Conservation (phyloP, 2,797 vertebrate species). For the Sebastes minor region DNA sequence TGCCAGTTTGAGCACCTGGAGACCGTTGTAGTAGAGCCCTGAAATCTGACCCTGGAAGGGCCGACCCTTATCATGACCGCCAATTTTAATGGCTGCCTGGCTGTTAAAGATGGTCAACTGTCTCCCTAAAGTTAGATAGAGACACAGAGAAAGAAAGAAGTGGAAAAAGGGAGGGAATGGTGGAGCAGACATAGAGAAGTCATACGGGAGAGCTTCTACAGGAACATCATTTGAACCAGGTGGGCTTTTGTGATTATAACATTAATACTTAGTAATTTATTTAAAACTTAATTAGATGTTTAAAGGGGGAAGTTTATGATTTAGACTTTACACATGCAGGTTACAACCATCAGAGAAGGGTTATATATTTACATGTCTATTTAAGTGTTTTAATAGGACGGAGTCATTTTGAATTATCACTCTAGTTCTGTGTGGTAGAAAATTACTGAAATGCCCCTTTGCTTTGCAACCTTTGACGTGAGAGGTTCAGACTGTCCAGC, state of each 20-base stretch:
- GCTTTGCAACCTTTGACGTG: background rate
- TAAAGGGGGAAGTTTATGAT: constrained; percentile 45
- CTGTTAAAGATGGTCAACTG: constrained; percentile 99
- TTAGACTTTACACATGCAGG: constrained; percentile 58
- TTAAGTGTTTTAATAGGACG: constrained; percentile 47
- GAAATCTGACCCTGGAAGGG: constrained; percentile 98
- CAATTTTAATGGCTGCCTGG: constrained; percentile 95
- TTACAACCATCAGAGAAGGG: constrained; percentile 36
- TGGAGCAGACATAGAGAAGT: constrained; percentile 47
- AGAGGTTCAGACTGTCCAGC: background rate
- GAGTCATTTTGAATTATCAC: constrained; percentile 40
- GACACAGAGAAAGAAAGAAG: constrained; percentile 39
- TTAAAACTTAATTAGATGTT: constrained; percentile 38
- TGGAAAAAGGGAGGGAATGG: constrained; percentile 35
- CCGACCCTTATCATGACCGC: constrained; percentile 91
- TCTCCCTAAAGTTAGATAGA: constrained; percentile 83
- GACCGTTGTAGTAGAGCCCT: constrained; percentile 96
- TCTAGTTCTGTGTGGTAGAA: constrained; percentile 16
- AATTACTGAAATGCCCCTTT: background rate
- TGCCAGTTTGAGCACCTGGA: constrained; percentile 94
- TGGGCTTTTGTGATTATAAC: constrained; percentile 34
- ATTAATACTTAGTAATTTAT: constrained; percentile 23
- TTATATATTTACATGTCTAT: constrained; percentile 64
- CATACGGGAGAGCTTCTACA: constrained; percentile 39
- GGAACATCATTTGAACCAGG: constrained; percentile 50